Conservation (phyloP, 2,888 invertebrate species). For the Stegana nigrithorax region DNA sequence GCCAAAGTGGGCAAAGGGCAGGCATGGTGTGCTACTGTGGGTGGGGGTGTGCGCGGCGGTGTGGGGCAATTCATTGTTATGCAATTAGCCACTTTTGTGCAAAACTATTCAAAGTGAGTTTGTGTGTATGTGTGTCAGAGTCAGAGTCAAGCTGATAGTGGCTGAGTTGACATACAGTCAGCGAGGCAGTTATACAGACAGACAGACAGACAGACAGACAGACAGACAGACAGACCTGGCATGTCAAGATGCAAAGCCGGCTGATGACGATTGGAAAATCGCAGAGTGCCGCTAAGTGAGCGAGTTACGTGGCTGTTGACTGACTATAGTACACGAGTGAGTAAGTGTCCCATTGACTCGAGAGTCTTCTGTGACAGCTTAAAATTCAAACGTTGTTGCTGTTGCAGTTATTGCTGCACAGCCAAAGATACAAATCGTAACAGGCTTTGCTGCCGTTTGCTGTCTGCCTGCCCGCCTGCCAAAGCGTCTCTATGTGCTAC, state of each 20-base stretch:
- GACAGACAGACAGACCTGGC: neutral
- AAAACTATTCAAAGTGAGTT: slow-evolving; percentile 23
- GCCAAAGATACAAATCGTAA: slow-evolving; percentile 8
- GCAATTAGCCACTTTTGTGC: slow-evolving; percentile 31
- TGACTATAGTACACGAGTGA: neutral
- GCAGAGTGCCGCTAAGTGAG: neutral
- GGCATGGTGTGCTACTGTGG: neutral
- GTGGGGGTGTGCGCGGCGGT: neutral
- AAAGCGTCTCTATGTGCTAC: neutral
- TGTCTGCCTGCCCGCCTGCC: too few species aligned
- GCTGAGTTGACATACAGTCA: neutral
- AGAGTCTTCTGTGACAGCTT: slow-evolving; percentile 8
- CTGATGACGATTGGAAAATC: neutral
- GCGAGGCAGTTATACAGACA: neutral
- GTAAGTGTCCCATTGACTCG: neutral
- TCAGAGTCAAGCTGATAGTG: too few species aligned
- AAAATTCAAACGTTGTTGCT: slow-evolving; percentile 5
- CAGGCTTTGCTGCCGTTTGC: neutral
- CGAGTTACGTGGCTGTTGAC: neutral
- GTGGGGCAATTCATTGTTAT: slow-evolving; percentile 28
- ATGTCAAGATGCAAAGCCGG: neutral
- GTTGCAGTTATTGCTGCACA: neutral
- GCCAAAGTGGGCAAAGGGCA: neutral
- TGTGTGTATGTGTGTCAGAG: slow-evolving; percentile 24
- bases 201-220: neutral